phyloP scores from a whole-genome alignment of 2,113 vertebrate genomes.

The Amblyopsis rosae region DNA sequence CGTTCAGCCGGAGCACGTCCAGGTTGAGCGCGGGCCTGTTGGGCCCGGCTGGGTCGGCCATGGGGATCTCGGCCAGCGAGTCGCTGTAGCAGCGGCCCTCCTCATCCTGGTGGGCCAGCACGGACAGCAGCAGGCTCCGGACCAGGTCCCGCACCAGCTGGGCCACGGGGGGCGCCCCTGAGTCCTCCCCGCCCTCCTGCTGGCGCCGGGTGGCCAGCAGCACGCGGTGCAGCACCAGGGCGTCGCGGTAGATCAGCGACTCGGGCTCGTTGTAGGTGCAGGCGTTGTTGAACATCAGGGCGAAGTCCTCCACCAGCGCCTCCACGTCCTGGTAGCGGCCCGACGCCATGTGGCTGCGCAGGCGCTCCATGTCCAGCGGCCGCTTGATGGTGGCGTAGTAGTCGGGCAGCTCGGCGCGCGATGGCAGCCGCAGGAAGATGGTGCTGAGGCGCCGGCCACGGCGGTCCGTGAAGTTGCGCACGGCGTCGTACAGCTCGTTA shows the following conservation, averaged over 20 bases:
- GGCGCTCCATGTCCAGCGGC: conserved; percentile 96
- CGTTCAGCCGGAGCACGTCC: conserved; percentile 90
- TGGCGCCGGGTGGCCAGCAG: conserved; percentile 90
- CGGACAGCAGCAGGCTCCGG: conserved; percentile 94
- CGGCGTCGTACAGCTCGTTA: conserved; percentile 94
- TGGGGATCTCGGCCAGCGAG: conserved; percentile 95
- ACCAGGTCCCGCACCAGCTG: conserved; percentile 93
- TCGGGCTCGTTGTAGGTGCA: conserved; percentile 98
- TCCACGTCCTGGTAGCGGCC: conserved; percentile 97
- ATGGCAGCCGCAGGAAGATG: conserved; percentile 93
- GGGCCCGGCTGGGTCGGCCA: conserved; percentile 85
- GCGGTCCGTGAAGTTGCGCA: conserved; percentile 96
- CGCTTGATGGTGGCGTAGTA: conserved; percentile 98
- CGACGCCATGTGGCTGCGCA: conserved; percentile 92
- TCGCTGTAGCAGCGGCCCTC: conserved; percentile 97
- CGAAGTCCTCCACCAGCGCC: conserved; percentile 93
- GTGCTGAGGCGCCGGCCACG: conserved; percentile 91
- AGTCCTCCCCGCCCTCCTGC: conserved; percentile 91
- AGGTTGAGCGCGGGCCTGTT: conserved; percentile 90
- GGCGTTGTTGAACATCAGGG: conserved; percentile 98
- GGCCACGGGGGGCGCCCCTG: conserved; percentile 84
- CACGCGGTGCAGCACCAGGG: conserved; percentile 92
- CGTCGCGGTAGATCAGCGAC: conserved; percentile 97
- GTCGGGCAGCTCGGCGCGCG: conserved; percentile 93
- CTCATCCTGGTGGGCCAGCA: conserved; percentile 97